A percentile compares a stretch with the other conserved stretches of the same genome.
Evolutionary conservation across 1,140 invertebrate genomes (phyloP).

Genomic region (Philopotamus ludificatus): DNA sequence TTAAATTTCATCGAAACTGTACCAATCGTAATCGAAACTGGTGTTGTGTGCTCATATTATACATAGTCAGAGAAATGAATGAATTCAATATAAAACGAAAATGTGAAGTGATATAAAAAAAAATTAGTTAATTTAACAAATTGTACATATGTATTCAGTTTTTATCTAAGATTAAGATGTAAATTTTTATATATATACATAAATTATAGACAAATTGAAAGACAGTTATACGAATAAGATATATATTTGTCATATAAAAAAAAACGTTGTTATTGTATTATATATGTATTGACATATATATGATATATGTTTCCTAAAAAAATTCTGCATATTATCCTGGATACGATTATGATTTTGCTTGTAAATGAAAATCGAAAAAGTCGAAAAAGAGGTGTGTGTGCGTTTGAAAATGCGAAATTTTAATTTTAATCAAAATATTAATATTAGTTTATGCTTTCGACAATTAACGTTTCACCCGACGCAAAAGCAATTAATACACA

Average conservation of each 20-base stretch:
- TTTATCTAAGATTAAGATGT: constrained; percentile 26
- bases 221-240: constrained; percentile 15
- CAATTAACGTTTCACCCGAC: too few relatives aligned
- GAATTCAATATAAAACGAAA: constrained; percentile 5
- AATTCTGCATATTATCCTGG: too few relatives aligned
- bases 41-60: neutral
- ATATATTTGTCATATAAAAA: neutral
- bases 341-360: too few relatives aligned
- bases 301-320: too few relatives aligned
- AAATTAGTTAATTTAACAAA: constrained; percentile 6
- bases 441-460: too few relatives aligned
- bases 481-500: too few relatives aligned
- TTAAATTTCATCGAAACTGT: neutral
- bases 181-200: constrained; percentile 33
- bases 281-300: too few relatives aligned
- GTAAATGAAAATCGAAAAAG: too few relatives aligned
- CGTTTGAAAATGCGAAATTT: too few relatives aligned
- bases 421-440: too few relatives aligned
- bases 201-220: constrained; percentile 1
- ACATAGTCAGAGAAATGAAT: too few relatives aligned
- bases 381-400: too few relatives aligned
- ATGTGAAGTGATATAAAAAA: constrained; percentile 4
- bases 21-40: neutral
- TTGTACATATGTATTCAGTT: constrained; percentile 16
- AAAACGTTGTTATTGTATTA: neutral